phyloP scores from a whole-genome alignment of 2,113 vertebrate genomes.

The Pristiophorus japonicus region DNA sequence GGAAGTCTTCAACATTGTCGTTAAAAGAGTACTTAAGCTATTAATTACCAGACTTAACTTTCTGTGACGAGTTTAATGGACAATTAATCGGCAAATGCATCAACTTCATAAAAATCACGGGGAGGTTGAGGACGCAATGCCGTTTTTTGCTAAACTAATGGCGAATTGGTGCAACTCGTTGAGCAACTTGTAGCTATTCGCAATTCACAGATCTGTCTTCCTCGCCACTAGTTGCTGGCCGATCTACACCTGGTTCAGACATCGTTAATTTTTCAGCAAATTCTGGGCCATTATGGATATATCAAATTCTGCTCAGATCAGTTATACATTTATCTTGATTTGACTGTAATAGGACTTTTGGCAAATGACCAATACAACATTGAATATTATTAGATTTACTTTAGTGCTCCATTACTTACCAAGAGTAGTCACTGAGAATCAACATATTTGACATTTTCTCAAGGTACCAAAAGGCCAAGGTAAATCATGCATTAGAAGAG shows the following conservation, averaged over 20 bases:
- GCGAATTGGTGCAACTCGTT: not conserved
- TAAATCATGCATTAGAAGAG: not conserved
- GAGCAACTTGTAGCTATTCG: not conserved
- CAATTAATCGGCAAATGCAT: not conserved
- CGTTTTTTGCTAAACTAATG: not conserved
- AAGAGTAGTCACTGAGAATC: not conserved
- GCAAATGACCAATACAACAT: not conserved
- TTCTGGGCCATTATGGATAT: not conserved
- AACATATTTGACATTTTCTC: not conserved
- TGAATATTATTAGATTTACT: not conserved
- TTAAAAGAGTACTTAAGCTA: too few species aligned
- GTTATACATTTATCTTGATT: not conserved
- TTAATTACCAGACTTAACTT: not conserved
- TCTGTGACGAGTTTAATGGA: not conserved
- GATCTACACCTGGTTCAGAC: not conserved
- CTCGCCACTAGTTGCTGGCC: not conserved
- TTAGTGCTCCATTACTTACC: not conserved
- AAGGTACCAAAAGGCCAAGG: not conserved
- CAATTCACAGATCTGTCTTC: not conserved
- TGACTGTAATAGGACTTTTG: constrained; percentile 22
- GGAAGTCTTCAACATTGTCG: too few species aligned
- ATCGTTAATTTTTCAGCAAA: not conserved
- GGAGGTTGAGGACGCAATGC: not conserved
- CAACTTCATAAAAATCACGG: not conserved
- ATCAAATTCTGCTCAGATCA: not conserved